Conservation (phyloP, 2,888 invertebrate genomes). For the Pocota personata region DNA sequence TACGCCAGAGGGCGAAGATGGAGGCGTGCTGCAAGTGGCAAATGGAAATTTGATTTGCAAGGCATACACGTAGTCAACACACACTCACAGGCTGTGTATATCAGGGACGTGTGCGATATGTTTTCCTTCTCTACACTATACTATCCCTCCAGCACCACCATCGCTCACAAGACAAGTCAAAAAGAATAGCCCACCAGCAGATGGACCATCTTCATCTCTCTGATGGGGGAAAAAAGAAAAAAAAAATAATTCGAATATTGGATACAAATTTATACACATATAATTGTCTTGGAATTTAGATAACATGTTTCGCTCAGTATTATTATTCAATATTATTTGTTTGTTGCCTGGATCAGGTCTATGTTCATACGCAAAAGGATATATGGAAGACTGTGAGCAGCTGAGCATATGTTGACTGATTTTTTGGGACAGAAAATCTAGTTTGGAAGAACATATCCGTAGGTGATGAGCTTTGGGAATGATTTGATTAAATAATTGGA, state of each 20-base stretch:
- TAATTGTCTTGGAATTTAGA: conserved; percentile 64
- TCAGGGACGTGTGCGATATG: conserved; percentile 66
- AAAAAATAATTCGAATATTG: conserved; percentile 48
- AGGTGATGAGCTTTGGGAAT: conserved; percentile 5
- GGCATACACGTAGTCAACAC: conserved; percentile 58
- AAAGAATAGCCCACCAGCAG: conserved; percentile 43
- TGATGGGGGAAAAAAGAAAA: not conserved
- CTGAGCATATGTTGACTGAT: not conserved
- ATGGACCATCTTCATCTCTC: conserved; percentile 26
- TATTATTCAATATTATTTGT: conserved; percentile 50
- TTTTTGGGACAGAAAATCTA: not conserved
- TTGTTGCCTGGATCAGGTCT: not conserved
- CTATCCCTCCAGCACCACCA: not conserved
- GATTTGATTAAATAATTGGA: conserved; percentile 50
- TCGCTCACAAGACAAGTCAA: conserved; percentile 14
- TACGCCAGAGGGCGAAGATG: conserved; percentile 33
- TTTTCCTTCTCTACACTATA: conserved; percentile 17
- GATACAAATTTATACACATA: conserved; percentile 41
- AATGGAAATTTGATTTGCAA: conserved; percentile 74
- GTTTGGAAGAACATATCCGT: not conserved
- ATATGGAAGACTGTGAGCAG: not conserved
- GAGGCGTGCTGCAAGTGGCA: conserved; percentile 57
- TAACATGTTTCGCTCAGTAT: conserved; percentile 50
- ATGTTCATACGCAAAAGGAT: no score
- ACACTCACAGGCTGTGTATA: conserved; percentile 47